Conservation (phyloP, 2,113 vertebrate species). For the Tapirus terrestris region DNA sequence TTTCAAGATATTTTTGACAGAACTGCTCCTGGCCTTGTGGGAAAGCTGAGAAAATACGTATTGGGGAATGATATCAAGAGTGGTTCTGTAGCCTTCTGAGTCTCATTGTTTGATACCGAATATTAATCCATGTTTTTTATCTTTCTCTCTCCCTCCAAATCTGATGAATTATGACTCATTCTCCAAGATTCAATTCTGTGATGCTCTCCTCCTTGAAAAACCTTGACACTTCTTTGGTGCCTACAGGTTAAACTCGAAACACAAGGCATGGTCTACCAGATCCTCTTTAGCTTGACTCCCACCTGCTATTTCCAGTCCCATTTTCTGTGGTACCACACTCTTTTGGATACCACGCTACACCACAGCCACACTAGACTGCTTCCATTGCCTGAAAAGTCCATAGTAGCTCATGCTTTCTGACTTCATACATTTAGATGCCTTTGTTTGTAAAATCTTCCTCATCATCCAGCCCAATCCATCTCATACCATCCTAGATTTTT, state of each 20-base stretch:
- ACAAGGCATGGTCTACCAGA: no score
- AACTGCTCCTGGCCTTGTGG: neutral
- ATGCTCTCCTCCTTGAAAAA: neutral
- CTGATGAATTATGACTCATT: neutral
- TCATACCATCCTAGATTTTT: neutral
- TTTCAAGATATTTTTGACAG: slow-evolving; percentile 40
- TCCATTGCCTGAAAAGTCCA: neutral
- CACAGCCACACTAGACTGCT: no score
- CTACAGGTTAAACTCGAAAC: neutral
- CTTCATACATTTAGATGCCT: neutral
- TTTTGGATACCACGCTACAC: neutral
- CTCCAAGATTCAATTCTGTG: neutral
- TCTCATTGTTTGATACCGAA: neutral
- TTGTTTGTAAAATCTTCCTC: neutral
- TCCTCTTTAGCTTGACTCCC: neutral
- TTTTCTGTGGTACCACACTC: rapidly evolving
- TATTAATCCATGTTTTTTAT: neutral
- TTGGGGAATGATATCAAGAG: neutral
- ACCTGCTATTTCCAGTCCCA: neutral
- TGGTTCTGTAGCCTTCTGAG: neutral
- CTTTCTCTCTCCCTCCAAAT: neutral
- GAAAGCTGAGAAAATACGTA: neutral
- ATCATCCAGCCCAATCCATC: neutral
- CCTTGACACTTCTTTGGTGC: neutral
- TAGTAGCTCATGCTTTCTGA: neutral